Evolutionary conservation across 2,797 vertebrate genomes (phyloP).

Genomic region (Staurois parvus): DNA sequence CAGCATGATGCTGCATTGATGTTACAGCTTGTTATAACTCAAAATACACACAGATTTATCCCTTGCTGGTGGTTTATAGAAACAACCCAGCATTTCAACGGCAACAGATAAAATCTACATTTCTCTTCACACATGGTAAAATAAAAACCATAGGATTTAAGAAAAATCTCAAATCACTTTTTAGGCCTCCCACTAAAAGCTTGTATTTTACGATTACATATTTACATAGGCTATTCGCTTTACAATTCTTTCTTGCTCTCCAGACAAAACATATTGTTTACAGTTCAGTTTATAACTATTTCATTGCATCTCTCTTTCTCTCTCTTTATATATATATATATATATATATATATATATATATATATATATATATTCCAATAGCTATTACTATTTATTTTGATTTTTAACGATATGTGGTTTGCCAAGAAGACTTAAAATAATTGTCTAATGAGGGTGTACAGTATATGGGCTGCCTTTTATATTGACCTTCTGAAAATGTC

Average conservation of each 20-base stretch:
- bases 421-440: too few relatives aligned
- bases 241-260: not conserved
- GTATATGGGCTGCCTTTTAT: too few relatives aligned
- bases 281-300: not conserved
- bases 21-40: slow-evolving; percentile 60
- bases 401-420: too few relatives aligned
- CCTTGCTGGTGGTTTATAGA: slow-evolving; percentile 47
- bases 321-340: not conserved
- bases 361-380: not conserved
- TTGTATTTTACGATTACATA: not conserved
- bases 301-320: too few relatives aligned
- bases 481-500: too few relatives aligned
- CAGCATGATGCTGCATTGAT: slow-evolving; percentile 54
- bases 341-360: not conserved
- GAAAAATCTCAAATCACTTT: slow-evolving; percentile 30
- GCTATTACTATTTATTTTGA: too few relatives aligned
- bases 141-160: slow-evolving; percentile 47
- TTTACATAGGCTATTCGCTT: not conserved
- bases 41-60: slow-evolving; percentile 49
- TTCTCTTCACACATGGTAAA: slow-evolving; percentile 61
- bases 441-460: too few relatives aligned
- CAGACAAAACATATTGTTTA: not conserved
- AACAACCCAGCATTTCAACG: slow-evolving; percentile 62
- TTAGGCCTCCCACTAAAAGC: not conserved
- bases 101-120: slow-evolving; percentile 56